Evolutionary conservation across 2,113 vertebrate species (phyloP).

Genomic region (Picathartes gymnocephalus): DNA sequence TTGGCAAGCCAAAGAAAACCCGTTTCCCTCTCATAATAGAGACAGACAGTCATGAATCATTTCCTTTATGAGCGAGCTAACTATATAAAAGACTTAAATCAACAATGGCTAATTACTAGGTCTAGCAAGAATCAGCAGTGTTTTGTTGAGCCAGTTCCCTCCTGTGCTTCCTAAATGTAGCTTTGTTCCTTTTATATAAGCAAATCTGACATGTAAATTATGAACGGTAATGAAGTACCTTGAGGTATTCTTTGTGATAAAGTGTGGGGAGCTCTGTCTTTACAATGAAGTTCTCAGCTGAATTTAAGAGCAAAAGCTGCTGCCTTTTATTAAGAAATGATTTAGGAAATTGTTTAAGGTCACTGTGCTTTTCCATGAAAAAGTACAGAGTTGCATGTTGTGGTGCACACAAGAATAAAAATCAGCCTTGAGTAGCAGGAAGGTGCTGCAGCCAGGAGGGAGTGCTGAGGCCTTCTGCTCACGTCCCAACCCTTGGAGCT

Average conservation of each 20-base stretch:
- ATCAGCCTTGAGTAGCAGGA: neutral
- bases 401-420: neutral
- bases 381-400: neutral
- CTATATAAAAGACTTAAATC: neutral
- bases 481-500: neutral
- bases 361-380: neutral
- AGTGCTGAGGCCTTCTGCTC: neutral
- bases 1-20: neutral
- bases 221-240: neutral
- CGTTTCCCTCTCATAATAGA: conserved; percentile 19
- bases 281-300: neutral
- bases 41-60: neutral
- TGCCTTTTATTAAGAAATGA: neutral
- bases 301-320: neutral
- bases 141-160: neutral
- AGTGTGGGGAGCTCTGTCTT: neutral
- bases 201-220: neutral
- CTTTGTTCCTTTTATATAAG: neutral
- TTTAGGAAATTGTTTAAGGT: neutral
- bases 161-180: neutral
- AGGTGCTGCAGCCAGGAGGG: neutral
- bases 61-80: conserved; percentile 23
- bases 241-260: neutral
- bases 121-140: neutral
- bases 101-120: neutral